Percentiles rank a stretch among this genome's conserved stretches.
Conservation (phyloP, 2,113 vertebrate species). For the Corythoichthys haematopterus region DNA sequence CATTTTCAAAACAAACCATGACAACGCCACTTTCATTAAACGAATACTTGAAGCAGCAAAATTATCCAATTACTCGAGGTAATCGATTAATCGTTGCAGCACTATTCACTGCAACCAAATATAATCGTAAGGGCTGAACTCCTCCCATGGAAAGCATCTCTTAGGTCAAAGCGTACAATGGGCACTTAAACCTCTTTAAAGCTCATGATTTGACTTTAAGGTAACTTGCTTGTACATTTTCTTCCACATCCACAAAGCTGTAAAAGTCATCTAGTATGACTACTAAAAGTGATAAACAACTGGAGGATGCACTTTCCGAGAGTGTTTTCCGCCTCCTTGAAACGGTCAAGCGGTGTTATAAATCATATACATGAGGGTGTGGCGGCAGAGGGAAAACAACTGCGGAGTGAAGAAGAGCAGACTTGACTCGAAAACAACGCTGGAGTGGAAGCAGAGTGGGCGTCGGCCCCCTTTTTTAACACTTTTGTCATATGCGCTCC, state of each 20-base stretch:
- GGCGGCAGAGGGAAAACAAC: background rate
- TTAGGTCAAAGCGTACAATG: background rate
- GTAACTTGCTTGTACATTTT: background rate
- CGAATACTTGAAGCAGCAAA: too few species aligned
- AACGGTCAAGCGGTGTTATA: background rate
- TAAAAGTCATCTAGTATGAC: background rate
- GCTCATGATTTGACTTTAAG: background rate
- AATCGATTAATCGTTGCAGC: too few species aligned
- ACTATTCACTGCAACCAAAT: too few species aligned
- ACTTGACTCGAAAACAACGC: background rate
- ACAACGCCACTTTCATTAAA: too few species aligned
- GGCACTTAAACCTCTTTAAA: background rate
- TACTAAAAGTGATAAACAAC: background rate
- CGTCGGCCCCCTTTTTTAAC: background rate
- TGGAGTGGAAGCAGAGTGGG: background rate
- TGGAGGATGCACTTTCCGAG: background rate
- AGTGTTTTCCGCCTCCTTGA: constrained; percentile 5
- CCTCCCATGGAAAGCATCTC: background rate
- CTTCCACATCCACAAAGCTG: background rate
- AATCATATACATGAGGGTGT: background rate
- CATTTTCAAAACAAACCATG: too few species aligned
- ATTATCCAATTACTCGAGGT: too few species aligned
- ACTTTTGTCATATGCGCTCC: background rate
- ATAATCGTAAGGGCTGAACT: too few species aligned
- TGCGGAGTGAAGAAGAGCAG: background rate